Conservation (phyloP, 2,113 vertebrate species). For the Sebastes fasciatus region DNA sequence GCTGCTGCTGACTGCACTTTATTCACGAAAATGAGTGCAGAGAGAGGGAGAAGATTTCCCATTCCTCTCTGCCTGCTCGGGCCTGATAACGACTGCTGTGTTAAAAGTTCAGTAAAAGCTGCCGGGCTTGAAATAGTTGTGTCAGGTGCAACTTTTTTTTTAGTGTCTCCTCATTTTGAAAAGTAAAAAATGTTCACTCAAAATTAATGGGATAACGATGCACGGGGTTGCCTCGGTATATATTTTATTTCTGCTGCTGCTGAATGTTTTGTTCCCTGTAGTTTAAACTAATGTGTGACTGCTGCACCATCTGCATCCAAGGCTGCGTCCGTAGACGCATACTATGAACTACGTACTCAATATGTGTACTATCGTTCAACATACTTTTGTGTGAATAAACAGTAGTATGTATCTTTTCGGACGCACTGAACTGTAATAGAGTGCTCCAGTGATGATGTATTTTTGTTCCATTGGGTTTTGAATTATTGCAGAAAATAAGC, state of each 20-base stretch:
- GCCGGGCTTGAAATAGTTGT: constrained; percentile 77
- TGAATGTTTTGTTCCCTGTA: constrained; percentile 12
- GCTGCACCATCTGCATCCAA: background rate
- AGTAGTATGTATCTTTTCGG: too few species aligned
- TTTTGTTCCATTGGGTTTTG: too few species aligned
- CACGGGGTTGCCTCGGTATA: background rate
- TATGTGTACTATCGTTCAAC: too few species aligned
- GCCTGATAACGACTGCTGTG: constrained; percentile 83
- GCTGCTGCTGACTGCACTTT: constrained; percentile 79
- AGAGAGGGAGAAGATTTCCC: constrained; percentile 76
- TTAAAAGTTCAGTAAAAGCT: constrained; percentile 82
- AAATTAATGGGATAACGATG: constrained; percentile 51
- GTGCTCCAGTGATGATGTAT: too few species aligned
- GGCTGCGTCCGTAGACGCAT: too few species aligned
- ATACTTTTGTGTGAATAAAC: too few species aligned
- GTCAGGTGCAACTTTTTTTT: constrained; percentile 75
- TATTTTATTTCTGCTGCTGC: constrained; percentile 3
- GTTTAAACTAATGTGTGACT: background rate
- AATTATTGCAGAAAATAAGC: too few species aligned
- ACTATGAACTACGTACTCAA: too few species aligned
- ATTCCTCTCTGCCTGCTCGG: constrained; percentile 79
- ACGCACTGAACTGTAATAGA: too few species aligned
- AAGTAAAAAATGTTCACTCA: constrained; percentile 51
- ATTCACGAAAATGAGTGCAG: constrained; percentile 72
- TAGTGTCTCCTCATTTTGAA: constrained; percentile 53